Base-by-base conservation (phyloP, 2,888 invertebrate genomes). In the Sinelater perroti region DNA sequence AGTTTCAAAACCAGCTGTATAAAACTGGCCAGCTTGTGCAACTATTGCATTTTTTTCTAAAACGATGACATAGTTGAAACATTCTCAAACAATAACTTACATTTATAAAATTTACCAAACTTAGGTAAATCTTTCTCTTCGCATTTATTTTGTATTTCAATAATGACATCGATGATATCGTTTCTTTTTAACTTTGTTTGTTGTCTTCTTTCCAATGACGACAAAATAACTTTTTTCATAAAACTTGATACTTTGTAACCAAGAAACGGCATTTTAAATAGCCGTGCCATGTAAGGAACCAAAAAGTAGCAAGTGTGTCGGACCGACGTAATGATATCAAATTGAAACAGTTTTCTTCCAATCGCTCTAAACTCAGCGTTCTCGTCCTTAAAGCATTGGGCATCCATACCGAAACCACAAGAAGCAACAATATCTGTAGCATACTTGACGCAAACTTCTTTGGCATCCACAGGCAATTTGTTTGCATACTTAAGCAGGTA, bases 1-100 rank as follows among this genome's bases (percentile, higher is more conserved):
- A 3, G 85, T 85, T 72, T 86, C 86, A 68, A 82, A 85, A 1
- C 85, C 86, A 0, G 84, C 86, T 6, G 82, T 74, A 70, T 85
- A 84, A 62, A 86, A 85, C 44, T 84, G 81, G 64, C 83, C 81
- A 0, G 82, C 82, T 52, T 85, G 84, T 0, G 84, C 83, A 26
- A 82, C 80, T 70, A 83, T 81, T 58, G 81, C 79, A 76, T 82
- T 81, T 62, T 83, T 80, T 2, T 82, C 83, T 83, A 74, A 18
- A 31, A 52, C n/a, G n/a, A n/a, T n/a, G n/a, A n/a, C n/a, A n/a
- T n/a, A n/a, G n/a, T n/a, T n/a, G n/a, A n/a, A n/a, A n/a, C n/a
- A n/a, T n/a, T n/a, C n/a, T n/a, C 8, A 28, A 26, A 13, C 1
- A 38, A 16, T 1, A 20, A 14, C 8, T 17, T 2, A 2, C 11